A percentile compares a stretch with the other conserved stretches of the same genome.
Conservation (phyloP, 2,797 vertebrate genomes). For the Anniella stebbinsi region DNA sequence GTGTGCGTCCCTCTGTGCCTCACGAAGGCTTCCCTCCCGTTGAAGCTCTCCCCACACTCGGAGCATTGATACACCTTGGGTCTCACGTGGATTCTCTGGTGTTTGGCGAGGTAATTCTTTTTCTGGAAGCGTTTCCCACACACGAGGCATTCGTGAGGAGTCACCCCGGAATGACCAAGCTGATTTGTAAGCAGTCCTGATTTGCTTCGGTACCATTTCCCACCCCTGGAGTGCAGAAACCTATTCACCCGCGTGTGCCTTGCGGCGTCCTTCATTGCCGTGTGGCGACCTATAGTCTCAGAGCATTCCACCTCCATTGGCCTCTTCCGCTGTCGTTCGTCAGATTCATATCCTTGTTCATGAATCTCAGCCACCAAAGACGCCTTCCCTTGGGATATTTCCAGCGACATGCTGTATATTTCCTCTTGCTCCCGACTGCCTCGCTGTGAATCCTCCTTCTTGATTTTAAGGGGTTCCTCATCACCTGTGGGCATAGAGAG, state of each 20-base stretch:
- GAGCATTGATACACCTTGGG: conserved; percentile 43
- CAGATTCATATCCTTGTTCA: background rate
- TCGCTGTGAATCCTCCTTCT: background rate
- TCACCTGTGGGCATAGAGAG: background rate
- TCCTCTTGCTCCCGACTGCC: background rate
- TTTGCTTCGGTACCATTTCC: conserved; percentile 18
- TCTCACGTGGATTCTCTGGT: background rate
- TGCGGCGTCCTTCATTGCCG: background rate
- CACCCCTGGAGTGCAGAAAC: background rate
- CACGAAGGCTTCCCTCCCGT: background rate
- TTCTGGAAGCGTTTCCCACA: conserved; percentile 34
- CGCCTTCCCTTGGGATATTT: conserved; percentile 31
- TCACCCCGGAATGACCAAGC: background rate
- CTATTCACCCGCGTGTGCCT: background rate
- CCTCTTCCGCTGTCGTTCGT: background rate
- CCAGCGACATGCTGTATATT: conserved; percentile 9
- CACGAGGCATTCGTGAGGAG: background rate
- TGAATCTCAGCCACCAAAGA: conserved; percentile 34
- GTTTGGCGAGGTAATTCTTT: conserved; percentile 25
- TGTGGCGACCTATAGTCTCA: background rate
- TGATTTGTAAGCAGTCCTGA: background rate
- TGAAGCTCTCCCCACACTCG: conserved; percentile 44
- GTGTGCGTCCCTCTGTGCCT: conserved; percentile 16
- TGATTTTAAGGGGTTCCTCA: background rate
- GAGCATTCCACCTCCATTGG: background rate